These are phyloP conservation scores for Tiliacea aurago DNA, from an alignment of 2,888 invertebrate genomes.

Conservation along the genomic window DNA sequence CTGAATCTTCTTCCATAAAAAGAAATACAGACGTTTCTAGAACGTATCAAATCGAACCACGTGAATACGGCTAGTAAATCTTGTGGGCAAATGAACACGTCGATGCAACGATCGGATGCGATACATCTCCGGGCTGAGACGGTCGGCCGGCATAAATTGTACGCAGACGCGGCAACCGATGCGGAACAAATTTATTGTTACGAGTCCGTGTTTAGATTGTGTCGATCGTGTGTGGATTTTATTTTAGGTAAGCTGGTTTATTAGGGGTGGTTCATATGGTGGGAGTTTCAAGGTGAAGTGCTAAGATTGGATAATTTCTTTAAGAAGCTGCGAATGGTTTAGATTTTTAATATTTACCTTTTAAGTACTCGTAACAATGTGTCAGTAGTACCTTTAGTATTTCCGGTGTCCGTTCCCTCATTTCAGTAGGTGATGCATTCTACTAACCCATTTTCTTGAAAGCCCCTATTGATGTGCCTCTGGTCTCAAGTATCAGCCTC, in stretches of 20 bases:
- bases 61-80: constrained; percentile 74
- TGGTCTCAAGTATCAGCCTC: too few species aligned
- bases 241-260: constrained; percentile 46
- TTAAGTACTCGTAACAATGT: neutral
- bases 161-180: constrained; percentile 79
- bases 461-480: too few species aligned
- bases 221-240: constrained; percentile 61
- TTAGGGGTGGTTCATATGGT: constrained; percentile 9
- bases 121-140: constrained; percentile 80
- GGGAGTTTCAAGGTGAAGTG: neutral
- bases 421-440: neutral
- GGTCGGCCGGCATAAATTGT: constrained; percentile 79
- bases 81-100: constrained; percentile 82
- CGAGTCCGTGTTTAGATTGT: constrained; percentile 63
- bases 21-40: constrained; percentile 53
- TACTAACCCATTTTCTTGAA: too few species aligned
- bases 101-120: constrained; percentile 79
- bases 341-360: neutral
- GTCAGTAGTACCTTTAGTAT: neutral
- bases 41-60: constrained; percentile 64
- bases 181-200: constrained; percentile 74
- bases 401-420: neutral
- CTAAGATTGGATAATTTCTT: neutral
- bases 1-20: constrained; percentile 31
- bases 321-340: neutral